These are phyloP conservation scores for Panulirus ornatus DNA, from an alignment of 1,140 invertebrate species.

Conservation along the genomic window DNA sequence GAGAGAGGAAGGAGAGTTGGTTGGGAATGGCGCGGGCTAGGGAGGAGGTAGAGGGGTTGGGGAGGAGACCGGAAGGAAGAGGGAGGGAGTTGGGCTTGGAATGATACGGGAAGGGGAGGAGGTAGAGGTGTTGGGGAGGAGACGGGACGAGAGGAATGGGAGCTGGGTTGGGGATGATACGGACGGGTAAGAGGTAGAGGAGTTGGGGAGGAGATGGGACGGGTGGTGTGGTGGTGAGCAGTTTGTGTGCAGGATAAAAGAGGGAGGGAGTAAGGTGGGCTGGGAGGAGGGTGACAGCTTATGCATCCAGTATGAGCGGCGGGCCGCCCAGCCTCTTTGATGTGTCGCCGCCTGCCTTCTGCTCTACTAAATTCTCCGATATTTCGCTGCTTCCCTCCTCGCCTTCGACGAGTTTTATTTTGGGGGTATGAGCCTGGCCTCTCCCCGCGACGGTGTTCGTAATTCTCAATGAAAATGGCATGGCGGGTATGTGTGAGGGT, in stretches of 20 bases:
- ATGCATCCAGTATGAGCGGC: constrained; percentile 2
- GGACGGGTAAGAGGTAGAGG: background rate
- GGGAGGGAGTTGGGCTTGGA: background rate
- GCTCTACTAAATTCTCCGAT: background rate
- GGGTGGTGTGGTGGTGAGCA: no score
- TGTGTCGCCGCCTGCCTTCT: background rate
- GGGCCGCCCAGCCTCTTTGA: background rate
- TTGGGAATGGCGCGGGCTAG: background rate
- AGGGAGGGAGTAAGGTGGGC: background rate
- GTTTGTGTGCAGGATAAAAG: background rate
- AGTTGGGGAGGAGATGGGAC: background rate
- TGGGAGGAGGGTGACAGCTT: background rate
- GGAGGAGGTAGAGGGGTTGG: background rate
- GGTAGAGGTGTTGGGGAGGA: background rate
- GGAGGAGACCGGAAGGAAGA: background rate
- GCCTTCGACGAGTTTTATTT: background rate
- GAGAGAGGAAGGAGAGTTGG: background rate
- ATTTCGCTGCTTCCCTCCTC: background rate
- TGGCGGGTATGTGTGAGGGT: no score
- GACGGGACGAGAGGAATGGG: background rate
- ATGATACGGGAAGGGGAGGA: background rate
- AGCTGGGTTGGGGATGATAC: background rate
- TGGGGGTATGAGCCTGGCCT: background rate
- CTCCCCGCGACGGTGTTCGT: no score
- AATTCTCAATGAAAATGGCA: no score